These are phyloP conservation scores for Leptocoma aspasia DNA, from an alignment of 2,113 vertebrate species.

Conservation along the genomic window DNA sequence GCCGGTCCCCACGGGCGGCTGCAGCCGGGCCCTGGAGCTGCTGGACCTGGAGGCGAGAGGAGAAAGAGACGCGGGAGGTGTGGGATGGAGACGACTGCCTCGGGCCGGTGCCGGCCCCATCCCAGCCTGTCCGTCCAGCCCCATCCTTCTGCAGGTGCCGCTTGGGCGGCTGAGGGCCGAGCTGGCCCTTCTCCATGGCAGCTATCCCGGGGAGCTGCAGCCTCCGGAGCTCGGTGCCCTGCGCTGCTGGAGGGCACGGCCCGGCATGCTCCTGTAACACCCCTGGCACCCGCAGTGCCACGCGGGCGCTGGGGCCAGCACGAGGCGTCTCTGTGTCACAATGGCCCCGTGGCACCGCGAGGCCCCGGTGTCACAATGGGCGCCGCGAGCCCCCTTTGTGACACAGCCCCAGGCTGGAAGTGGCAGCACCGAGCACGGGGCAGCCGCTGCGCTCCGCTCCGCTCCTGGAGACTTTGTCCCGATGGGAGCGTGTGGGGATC, in stretches of 20 bases:
- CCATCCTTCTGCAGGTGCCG: not conserved
- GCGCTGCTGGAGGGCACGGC: not conserved
- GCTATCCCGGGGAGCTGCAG: not conserved
- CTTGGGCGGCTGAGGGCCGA: not conserved
- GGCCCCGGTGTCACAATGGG: not conserved
- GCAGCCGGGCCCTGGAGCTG: not conserved
- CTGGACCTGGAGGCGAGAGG: not conserved
- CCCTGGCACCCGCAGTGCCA: not conserved
- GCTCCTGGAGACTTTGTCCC: not conserved
- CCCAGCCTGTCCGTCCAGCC: not conserved
- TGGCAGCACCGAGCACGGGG: rapidly evolving
- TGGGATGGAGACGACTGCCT: not conserved
- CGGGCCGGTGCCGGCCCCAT: not conserved
- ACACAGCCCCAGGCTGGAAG: not conserved
- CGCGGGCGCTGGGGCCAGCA: rapidly evolving
- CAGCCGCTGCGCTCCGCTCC: not conserved
- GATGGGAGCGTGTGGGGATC: not conserved
- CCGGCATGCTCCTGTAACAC: not conserved
- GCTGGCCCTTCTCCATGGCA: not conserved
- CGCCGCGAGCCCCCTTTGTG: not conserved
- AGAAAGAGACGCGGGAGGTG: not conserved
- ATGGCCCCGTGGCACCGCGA: not conserved
- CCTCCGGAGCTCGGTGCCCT: not conserved
- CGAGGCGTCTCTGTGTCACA: not conserved
- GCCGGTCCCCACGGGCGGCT: not conserved